A percentile compares a stretch with the other conserved stretches of the same genome.
Evolutionary conservation across 2,888 invertebrate genomes (phyloP).

Genomic region (Pammene fasciana): DNA sequence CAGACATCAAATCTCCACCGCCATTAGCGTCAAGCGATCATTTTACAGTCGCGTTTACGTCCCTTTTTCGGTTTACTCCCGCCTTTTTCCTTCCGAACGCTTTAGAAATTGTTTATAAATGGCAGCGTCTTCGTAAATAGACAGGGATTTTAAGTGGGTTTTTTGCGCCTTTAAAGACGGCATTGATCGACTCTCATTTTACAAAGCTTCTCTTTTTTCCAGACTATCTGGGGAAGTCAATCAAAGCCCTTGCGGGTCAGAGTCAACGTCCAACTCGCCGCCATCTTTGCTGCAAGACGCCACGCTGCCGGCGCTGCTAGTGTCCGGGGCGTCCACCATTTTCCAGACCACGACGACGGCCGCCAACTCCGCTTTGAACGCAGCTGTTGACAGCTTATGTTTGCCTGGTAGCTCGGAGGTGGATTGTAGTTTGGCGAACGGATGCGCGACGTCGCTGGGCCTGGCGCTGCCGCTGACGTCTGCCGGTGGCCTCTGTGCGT

Average conservation of each 20-base stretch:
- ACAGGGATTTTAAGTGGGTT: slow-evolving; percentile 55
- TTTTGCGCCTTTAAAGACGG: slow-evolving; percentile 53
- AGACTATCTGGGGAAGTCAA: slow-evolving; percentile 78
- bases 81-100: slow-evolving; percentile 54
- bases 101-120: slow-evolving; percentile 57
- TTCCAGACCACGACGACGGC: slow-evolving; percentile 72
- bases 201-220: slow-evolving; percentile 48
- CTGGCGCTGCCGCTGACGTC: slow-evolving; percentile 74
- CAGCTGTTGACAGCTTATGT: slow-evolving; percentile 65
- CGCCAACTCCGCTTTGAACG: slow-evolving; percentile 58
- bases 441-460: slow-evolving; percentile 69
- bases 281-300: slow-evolving; percentile 76
- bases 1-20: slow-evolving; percentile 40
- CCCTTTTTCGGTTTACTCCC: slow-evolving; percentile 48
- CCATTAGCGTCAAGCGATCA: slow-evolving; percentile 39
- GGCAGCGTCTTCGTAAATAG: slow-evolving; percentile 56
- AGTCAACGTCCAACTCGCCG: slow-evolving; percentile 85
- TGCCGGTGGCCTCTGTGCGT: slow-evolving; percentile 67
- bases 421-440: slow-evolving; percentile 73
- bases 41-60: slow-evolving; percentile 38
- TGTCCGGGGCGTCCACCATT: slow-evolving; percentile 71
- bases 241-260: slow-evolving; percentile 84
- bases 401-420: slow-evolving; percentile 62
- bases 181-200: not conserved
- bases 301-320: slow-evolving; percentile 73